These are phyloP conservation scores for Reticulitermes lucifugus DNA, from an alignment of 2,888 invertebrate genomes.

Conservation along the genomic window DNA sequence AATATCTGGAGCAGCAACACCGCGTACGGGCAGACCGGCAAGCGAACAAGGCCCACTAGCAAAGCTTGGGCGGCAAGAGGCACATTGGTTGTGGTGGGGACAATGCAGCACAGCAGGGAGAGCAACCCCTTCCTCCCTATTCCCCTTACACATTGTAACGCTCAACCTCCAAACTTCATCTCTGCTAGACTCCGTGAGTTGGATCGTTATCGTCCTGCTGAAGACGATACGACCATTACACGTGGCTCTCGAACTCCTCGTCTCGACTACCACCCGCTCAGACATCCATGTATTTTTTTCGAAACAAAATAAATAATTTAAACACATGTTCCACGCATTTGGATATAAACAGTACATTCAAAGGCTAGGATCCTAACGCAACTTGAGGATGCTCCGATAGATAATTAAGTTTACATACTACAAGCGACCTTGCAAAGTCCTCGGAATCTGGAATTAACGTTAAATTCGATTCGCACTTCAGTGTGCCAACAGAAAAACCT, in stretches of 20 bases:
- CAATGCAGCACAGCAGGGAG: conserved; percentile 33
- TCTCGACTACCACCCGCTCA: neutral
- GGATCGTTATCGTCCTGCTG: conserved; percentile 42
- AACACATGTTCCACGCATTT: no score
- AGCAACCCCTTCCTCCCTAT: neutral
- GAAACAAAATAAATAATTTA: no score
- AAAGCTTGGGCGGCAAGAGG: conserved; percentile 13
- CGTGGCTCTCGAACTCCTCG: conserved; percentile 29
- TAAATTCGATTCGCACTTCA: no score
- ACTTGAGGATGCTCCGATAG: no score
- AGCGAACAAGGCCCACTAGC: neutral
- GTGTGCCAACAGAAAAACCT: no score
- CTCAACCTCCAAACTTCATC: neutral
- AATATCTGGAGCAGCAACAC: conserved; percentile 46
- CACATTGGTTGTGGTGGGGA: conserved; percentile 12
- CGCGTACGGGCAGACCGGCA: neutral
- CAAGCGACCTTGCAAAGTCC: no score
- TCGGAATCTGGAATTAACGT: no score
- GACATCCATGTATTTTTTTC: neutral
- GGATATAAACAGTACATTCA: no score
- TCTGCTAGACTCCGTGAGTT: neutral
- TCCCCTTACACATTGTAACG: neutral
- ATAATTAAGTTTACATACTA: no score
- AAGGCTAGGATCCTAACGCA: no score
- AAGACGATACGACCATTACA: conserved; percentile 32